Evolutionary conservation across 2,888 invertebrate species (phyloP).

Genomic region (Acronicta alni): DNA sequence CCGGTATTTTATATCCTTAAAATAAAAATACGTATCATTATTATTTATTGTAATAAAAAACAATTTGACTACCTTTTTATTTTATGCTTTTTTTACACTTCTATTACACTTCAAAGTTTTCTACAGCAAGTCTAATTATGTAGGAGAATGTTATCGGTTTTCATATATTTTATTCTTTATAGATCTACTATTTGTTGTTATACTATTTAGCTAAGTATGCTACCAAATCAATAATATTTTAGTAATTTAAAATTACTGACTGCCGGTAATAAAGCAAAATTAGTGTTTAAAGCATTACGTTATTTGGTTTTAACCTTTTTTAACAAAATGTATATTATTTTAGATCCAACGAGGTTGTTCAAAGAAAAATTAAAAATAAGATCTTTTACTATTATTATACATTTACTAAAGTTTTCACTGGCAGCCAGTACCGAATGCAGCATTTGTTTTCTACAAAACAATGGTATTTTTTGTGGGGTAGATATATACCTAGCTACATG

Average conservation of each 20-base stretch:
- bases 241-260: background rate
- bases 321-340: no score
- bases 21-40: no score
- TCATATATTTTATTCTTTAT: background rate
- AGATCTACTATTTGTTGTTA: background rate
- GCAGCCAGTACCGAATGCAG: background rate
- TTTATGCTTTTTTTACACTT: no score
- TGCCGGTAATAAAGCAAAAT: no score
- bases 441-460: background rate
- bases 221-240: background rate
- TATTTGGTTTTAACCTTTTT: no score
- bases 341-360: no score
- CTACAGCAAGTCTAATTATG: slow-evolving; percentile 31
- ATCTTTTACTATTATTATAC: background rate
- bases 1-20: no score
- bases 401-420: background rate
- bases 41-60: no score
- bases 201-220: background rate
- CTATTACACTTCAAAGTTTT: background rate
- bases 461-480: background rate
- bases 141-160: slow-evolving; percentile 1
- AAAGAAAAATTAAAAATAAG: background rate
- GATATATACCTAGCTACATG: no score
- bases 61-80: no score
- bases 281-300: no score